These are phyloP conservation scores for Lasioglossum baleicum DNA, from an alignment of 1,140 invertebrate genomes.

Conservation along the genomic window DNA sequence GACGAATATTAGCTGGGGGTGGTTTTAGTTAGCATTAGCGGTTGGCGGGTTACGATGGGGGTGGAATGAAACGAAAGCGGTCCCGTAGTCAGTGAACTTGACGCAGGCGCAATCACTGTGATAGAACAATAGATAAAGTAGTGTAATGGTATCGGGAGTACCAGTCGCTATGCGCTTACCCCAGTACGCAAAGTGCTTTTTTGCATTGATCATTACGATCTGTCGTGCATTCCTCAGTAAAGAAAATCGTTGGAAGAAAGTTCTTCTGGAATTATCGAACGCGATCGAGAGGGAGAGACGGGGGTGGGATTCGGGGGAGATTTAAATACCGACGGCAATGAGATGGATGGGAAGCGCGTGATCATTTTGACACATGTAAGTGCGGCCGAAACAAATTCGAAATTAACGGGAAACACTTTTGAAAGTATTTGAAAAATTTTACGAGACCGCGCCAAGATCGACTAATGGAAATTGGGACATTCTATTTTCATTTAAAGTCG, in stretches of 20 bases:
- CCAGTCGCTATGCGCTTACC: slow-evolving; percentile 62
- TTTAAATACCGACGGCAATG: slow-evolving; percentile 45
- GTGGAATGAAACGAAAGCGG: neutral
- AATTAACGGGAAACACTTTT: no score
- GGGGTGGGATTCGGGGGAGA: neutral
- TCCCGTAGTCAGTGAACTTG: slow-evolving; percentile 6
- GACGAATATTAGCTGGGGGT: no score
- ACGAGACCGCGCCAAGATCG: neutral
- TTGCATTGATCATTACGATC: slow-evolving; percentile 36
- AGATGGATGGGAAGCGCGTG: slow-evolving; percentile 43
- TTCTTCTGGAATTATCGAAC: slow-evolving; percentile 12
- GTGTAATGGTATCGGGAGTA: slow-evolving; percentile 43
- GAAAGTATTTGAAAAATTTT: neutral
- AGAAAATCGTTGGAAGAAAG: neutral
- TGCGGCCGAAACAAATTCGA: neutral
- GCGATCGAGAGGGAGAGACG: neutral
- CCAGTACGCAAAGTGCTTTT: slow-evolving; percentile 43
- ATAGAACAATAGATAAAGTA: slow-evolving; percentile 56
- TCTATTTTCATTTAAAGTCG: no score
- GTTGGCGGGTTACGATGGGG: neutral
- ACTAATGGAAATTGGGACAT: no score
- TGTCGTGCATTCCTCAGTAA: slow-evolving; percentile 11
- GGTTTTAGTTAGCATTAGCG: neutral
- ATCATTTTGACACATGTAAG: slow-evolving; percentile 46
- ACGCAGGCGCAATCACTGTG: slow-evolving; percentile 55